A percentile compares a stretch with the other conserved stretches of the same genome.
These are phyloP conservation scores for Pseudorhiza aurosa DNA, from an alignment of 30 jellyfish, hydroid and myxozoan genomes.

Conservation along the genomic window DNA sequence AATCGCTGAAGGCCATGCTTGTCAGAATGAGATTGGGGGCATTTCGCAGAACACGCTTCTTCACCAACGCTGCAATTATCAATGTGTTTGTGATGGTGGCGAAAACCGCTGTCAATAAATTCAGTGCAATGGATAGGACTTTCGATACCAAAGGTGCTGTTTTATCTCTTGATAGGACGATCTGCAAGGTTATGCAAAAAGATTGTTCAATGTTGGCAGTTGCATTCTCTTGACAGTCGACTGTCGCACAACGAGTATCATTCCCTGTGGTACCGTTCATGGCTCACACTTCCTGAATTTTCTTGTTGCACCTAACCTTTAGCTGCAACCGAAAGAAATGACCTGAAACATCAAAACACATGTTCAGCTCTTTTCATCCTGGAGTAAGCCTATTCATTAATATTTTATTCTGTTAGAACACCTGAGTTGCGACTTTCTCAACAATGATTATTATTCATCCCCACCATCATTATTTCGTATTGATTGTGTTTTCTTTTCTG, in stretches of 20 bases:
- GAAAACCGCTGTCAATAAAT: not conserved
- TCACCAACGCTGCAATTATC: conserved; percentile 8
- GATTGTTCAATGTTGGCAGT: not conserved
- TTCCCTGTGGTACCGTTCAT: not conserved
- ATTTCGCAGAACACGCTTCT: conserved; percentile 10
- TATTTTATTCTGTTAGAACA: no score
- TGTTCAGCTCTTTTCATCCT: no score
- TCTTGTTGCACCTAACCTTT: no score
- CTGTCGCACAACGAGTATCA: not conserved
- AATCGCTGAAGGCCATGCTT: conserved; percentile 57
- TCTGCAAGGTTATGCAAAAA: not conserved
- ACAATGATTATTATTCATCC: no score
- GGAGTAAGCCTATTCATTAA: no score
- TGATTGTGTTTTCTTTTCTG: no score
- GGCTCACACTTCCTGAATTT: no score
- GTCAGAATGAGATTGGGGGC: conserved; percentile 50
- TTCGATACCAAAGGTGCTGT: conserved; percentile 7
- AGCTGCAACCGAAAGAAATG: no score
- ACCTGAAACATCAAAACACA: no score
- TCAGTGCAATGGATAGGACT: not conserved
- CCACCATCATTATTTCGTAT: no score
- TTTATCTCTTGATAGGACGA: not conserved
- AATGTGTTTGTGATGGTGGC: conserved; percentile 12
- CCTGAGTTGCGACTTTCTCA: no score
- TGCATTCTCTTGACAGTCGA: not conserved